Base-by-base conservation (phyloP, 2,888 invertebrate genomes). In the Proisotoma minuta region DNA sequence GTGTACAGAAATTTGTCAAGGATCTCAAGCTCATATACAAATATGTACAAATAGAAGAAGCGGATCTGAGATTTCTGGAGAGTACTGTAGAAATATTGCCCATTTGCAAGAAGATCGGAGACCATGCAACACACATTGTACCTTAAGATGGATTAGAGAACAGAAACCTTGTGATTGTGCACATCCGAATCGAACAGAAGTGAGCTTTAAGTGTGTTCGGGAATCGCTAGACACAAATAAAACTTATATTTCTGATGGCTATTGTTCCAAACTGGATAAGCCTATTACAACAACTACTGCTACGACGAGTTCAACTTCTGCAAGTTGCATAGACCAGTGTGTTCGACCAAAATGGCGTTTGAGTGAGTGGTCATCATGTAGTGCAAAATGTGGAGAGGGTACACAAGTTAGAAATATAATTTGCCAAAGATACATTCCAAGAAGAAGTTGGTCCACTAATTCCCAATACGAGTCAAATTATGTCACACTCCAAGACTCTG, bases 321-420 rank as follows among this genome's bases (percentile, higher is more conserved):
- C 62, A 5, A 59, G 59, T 23, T 62, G 62, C 22, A 4, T 53
- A 1, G 39, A 23, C 3, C 59, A 62, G 29, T 62, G 62, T 34
- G 43, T 39, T 2, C 20, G 43, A 20, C 57, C 62, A 2, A 58
- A 57, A 20, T 65, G 65, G 65, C 59, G 59, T 15, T 57, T 34
- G 2, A 61, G 62, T 1, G 62, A 43, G 18, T 74, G 83, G 84
- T 83, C 85, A 0, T 84, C 85, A 65, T 90, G 90, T 75, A 87
- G 87, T 1, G 82, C 82, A 0, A 78, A 83, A 39, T 90, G 90
- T 76, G 90, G 89, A 1, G 79, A 80, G 63, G 90, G 89, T 2
- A 78, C 79, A 18, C 82, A 84, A 1, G 79, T 78, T 22, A 80
- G 85, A 49, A 80, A 78, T 15, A 83, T 84, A 65, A 59, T 53